Conservation (phyloP, 2,113 vertebrate genomes). For the Galbula dea region DNA sequence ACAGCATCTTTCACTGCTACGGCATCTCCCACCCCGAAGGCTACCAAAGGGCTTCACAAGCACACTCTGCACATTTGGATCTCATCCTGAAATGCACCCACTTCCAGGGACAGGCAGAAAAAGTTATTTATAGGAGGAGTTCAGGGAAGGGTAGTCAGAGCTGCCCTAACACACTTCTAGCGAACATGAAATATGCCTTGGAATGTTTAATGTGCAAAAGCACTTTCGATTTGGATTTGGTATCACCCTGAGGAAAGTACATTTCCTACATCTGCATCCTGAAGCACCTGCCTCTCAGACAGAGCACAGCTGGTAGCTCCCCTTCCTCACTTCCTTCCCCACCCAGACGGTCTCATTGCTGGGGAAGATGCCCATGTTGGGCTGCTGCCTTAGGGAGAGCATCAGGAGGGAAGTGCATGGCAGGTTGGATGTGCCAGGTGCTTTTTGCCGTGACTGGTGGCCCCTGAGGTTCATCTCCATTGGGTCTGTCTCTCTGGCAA, state of each 20-base stretch:
- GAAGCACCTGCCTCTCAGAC: accelerated
- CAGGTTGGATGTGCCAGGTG: background rate
- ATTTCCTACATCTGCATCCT: background rate
- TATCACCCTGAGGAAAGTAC: background rate
- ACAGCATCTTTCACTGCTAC: conserved; percentile 10
- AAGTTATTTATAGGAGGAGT: background rate
- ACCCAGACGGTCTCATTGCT: accelerated
- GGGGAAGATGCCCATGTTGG: background rate
- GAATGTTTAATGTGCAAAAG: background rate
- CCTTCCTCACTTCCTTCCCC: background rate
- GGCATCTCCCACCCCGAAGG: background rate
- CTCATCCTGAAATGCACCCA: background rate
- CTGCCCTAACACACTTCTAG: background rate
- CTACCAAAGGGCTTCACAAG: background rate
- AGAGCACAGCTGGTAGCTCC: accelerated
- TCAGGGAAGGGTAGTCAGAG: background rate
- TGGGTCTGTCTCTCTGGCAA: conserved; percentile 39
- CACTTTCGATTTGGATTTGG: background rate
- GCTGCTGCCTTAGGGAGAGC: background rate
- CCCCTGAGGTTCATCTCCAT: conserved; percentile 38
- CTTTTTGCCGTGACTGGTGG: background rate
- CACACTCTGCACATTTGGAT: background rate
- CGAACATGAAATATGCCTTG: accelerated
- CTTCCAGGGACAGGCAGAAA: background rate
- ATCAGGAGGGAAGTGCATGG: background rate